Base-by-base conservation (phyloP, 2,113 vertebrate genomes). In the Haliaeetus leucogaster region DNA sequence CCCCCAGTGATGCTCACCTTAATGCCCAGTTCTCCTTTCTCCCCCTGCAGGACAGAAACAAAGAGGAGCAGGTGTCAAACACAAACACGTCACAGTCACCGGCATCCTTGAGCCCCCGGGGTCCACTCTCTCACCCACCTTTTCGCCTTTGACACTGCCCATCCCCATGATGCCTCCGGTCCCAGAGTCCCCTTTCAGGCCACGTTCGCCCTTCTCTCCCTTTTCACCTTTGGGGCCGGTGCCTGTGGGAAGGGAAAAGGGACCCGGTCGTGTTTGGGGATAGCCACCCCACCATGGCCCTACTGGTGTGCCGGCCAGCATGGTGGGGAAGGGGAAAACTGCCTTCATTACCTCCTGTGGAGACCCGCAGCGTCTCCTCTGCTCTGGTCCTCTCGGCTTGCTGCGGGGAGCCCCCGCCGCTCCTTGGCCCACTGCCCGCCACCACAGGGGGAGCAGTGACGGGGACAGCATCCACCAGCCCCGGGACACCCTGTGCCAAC, bases 21-120 rank as follows among this genome's bases (percentile, higher is more conserved):
- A 32, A 97, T 0, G 38, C 99, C 99, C 59, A 98, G 97, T 62
- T 99, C 99, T 89, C 99, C 99, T 79, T 98, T 95, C 82, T 98
- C 98, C 20, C 99, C 99, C 99, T 99, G 95, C 14, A 68, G 97
- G 96, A 71, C 8, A 79, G 94, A 96, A 92, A 87, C 68, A 25
- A 52, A 66, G 40, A 40, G 20, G 16, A 72, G 55, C 0, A 1
- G 27, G 30, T 32, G 26, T 91, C 43, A 93, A 48, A 82, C 0
- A 1, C 1, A 1, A 61, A 30, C 16, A 16, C 0, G 0, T 4
- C 6, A 52, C 26, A 52, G 50, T 52, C 50, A 10, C 56, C 14
- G 19, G 27, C 53, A 65, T 21, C 38, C 58, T 19, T 0, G 0
- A 77, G 52, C 25, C 40, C 27, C 26, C 3, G 1, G 16, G 13